Evolutionary conservation across 92 coral and sea anemone genomes (phyloP), one percentile per base, ranked within the genome.

Genomic region (Paragorgia papillata): DNA sequence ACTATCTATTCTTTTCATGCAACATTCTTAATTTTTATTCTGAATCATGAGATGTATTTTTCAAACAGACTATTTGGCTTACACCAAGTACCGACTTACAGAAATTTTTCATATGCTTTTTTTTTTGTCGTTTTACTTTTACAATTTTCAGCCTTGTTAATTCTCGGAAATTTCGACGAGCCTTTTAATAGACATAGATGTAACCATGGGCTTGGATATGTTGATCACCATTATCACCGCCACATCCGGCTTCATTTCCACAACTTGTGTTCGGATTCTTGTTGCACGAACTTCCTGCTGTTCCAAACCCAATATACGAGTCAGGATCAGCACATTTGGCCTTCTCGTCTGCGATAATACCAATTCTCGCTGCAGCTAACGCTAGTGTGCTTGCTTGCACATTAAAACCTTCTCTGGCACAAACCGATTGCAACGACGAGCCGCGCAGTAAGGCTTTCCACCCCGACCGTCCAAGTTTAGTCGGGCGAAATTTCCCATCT

Each of bases 171-270:
- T n/a, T n/a, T n/a, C n/a, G n/a, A n/a, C n/a, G n/a, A n/a, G n/a
- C n/a, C n/a, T n/a, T n/a, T 71, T 54, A 71, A 71, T 71, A 71
- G 40, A 71, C 78, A 37, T 71, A 71, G 32, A 71, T 55, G 54
- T 51, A 71, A 4, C 63, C 78, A 37, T 32, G 22, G 26, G 63
- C 41, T 41, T 53, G 48, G 48, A 28, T 55, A 35, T 54, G 63
- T 21, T 37, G 21, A 25, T 55, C 53, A 14, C 78, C 78, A 3
- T 21, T 8, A 41, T 55, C 78, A 9, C n/a, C 78, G 8, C 51
- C 32, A 35, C 78, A 71, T 5, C 78, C 78, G 13, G 78, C 78
- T 14, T 53, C 64, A 51, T 71, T 71, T 55, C 78, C 78, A 34
- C 63, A 53, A 54, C 78, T 71, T 17, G 64, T 71, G n/a, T 53